Evolutionary conservation across 2,113 vertebrate genomes (phyloP).

Genomic region (Melanerpes aurifrons): DNA sequence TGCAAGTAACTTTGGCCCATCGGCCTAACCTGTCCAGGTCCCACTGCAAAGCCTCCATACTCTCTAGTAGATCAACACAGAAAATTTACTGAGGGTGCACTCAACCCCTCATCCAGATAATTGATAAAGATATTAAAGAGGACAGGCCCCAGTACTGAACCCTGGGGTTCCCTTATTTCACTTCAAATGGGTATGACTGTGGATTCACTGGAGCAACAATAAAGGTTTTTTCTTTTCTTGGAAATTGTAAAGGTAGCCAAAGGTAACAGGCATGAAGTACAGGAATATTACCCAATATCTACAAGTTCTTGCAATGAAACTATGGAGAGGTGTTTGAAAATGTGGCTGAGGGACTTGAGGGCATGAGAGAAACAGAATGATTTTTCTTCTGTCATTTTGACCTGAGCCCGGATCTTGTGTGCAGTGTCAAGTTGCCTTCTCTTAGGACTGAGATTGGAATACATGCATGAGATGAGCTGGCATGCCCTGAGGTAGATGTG

Average conservation of each 20-base stretch:
- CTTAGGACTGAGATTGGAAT: not conserved
- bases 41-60: no score
- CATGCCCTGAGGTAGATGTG: not conserved
- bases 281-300: not conserved
- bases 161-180: not conserved
- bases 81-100: no score
- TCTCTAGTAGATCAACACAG: no score
- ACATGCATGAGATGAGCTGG: not conserved
- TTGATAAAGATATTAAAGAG: no score
- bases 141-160: no score
- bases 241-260: not conserved
- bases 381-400: slow-evolving; percentile 17
- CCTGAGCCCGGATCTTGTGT: not conserved
- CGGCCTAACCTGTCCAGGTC: no score
- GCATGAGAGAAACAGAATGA: not conserved
- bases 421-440: not conserved
- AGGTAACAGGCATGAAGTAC: not conserved
- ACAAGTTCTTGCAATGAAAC: not conserved
- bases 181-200: not conserved
- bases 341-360: not conserved
- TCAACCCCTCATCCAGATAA: no score
- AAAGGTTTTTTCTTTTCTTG: not conserved
- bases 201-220: not conserved
- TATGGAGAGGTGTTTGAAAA: not conserved
- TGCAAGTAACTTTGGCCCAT: no score